A percentile compares a stretch with the other conserved stretches of the same genome.
Evolutionary conservation across 2,888 invertebrate genomes (phyloP).

Genomic region (Spialia ferax): DNA sequence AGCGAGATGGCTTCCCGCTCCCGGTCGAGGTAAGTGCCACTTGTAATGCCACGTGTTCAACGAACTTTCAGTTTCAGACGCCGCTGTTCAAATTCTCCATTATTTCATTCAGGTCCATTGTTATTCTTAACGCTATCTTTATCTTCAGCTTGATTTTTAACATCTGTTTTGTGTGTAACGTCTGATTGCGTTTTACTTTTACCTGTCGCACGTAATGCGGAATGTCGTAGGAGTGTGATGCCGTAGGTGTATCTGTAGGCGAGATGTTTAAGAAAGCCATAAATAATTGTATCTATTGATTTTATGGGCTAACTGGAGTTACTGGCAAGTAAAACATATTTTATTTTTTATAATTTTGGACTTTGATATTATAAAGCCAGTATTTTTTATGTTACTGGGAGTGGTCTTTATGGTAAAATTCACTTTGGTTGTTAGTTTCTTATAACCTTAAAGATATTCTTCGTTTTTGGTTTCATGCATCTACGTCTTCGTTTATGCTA

Average conservation of each 20-base stretch:
- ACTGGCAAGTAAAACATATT: background rate
- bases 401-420: background rate
- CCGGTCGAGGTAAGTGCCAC: slow-evolving; percentile 81
- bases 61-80: slow-evolving; percentile 66
- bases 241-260: slow-evolving; percentile 21
- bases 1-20: slow-evolving; percentile 75
- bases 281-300: background rate
- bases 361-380: too few species aligned
- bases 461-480: background rate
- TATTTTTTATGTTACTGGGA: too few species aligned
- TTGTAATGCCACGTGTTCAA: slow-evolving; percentile 77
- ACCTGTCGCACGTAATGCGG: background rate
- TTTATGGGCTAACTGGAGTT: background rate
- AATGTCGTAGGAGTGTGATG: slow-evolving; percentile 8
- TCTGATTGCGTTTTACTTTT: background rate
- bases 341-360: background rate
- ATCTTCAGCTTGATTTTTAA: background rate
- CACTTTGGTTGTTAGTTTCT: background rate
- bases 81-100: slow-evolving; percentile 49
- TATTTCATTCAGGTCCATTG: background rate
- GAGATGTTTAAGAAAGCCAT: slow-evolving; percentile 21
- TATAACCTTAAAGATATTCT: background rate
- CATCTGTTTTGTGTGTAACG: slow-evolving; percentile 3
- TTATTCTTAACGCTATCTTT: slow-evolving; percentile 37
- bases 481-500: too few species aligned